A percentile compares a stretch with the other conserved stretches of the same genome.
Conservation (phyloP, 2,113 vertebrate species). For the Semnopithecus entellus region DNA sequence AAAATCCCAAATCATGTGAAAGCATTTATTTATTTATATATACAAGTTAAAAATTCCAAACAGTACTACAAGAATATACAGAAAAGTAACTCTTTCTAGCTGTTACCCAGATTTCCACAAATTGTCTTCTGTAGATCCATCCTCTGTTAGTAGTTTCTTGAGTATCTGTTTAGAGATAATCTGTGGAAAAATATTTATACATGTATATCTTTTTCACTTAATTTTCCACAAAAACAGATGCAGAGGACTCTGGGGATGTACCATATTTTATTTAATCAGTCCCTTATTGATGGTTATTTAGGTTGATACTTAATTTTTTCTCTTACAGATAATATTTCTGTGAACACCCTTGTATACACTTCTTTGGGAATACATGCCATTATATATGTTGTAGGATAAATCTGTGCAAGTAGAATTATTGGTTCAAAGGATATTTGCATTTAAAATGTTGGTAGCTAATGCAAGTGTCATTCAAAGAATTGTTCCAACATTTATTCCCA, state of each 20-base stretch:
- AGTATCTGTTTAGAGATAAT: background rate
- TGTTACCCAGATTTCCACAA: background rate
- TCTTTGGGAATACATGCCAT: background rate
- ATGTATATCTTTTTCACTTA: background rate
- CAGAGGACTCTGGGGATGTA: background rate
- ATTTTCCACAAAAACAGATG: background rate
- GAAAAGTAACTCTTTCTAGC: background rate
- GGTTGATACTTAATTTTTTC: slow-evolving; percentile 1
- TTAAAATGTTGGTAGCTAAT: background rate
- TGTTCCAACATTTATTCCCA: background rate
- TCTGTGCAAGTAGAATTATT: background rate
- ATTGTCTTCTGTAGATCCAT: background rate
- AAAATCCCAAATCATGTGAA: background rate
- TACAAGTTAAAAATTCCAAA: background rate
- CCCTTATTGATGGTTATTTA: background rate
- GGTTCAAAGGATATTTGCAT: background rate
- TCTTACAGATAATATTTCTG: background rate
- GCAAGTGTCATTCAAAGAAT: background rate
- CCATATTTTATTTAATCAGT: background rate
- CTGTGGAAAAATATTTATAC: background rate
- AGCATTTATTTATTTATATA: background rate
- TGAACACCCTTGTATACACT: background rate
- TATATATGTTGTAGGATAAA: slow-evolving; percentile 11
- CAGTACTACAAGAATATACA: background rate
- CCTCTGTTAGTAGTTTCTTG: background rate